phyloP scores from a whole-genome alignment of 2,113 vertebrate genomes.

The Phalacrocorax pelagicus region DNA sequence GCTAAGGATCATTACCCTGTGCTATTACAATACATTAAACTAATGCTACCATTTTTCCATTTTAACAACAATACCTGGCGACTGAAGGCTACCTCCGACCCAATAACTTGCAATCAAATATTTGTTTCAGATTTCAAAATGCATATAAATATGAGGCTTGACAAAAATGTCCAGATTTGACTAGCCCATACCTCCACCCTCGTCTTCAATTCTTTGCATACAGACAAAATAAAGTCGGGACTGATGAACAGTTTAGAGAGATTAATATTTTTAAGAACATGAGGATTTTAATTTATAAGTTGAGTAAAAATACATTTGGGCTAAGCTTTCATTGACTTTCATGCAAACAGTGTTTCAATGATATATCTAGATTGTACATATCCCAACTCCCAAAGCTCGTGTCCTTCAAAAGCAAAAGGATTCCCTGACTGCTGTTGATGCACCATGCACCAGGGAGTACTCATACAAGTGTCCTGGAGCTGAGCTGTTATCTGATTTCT shows the following conservation, averaged over 20 bases:
- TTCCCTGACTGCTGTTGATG: background rate
- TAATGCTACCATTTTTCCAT: conserved; percentile 59
- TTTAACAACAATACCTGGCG: conserved; percentile 35
- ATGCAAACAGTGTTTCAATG: background rate
- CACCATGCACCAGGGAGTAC: background rate
- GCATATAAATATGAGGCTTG: background rate
- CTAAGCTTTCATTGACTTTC: background rate
- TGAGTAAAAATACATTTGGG: background rate
- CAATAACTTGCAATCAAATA: conserved; percentile 46
- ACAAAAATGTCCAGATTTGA: background rate
- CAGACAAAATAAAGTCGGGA: background rate
- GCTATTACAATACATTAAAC: conserved; percentile 65
- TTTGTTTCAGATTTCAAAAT: conserved; percentile 45
- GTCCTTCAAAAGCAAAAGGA: conserved; percentile 14
- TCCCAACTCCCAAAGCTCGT: background rate
- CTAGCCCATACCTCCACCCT: background rate
- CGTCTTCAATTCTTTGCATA: background rate
- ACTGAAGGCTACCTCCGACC: conserved; percentile 21
- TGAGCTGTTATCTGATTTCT: background rate
- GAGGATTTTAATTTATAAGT: background rate
- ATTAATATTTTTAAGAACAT: background rate
- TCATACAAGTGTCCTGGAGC: background rate
- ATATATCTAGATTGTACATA: background rate
- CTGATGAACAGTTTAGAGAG: background rate
- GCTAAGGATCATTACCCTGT: conserved; percentile 66